Evolutionary conservation across 2,797 vertebrate species (phyloP), one percentile per base, ranked within the genome.

Genomic region (Myripristis murdjan): DNA sequence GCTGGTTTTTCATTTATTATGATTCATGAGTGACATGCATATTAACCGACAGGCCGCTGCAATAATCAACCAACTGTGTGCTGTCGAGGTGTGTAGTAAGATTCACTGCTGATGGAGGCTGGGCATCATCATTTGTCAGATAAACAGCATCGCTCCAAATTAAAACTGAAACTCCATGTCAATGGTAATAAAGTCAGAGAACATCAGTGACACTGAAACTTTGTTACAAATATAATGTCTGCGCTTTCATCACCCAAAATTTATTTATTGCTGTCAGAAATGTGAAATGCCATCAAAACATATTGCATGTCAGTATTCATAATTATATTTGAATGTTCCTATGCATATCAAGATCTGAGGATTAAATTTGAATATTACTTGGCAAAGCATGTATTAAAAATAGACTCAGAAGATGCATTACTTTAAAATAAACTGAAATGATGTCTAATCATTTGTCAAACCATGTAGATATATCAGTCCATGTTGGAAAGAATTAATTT

Each of bases 111-210:
- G 59, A 79, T 63, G 48, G 59, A 5, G 11, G 58, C 63, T 68
- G 79, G 82, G 87, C 73, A 86, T 86, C 75, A 84, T 76, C 73
- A 82, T 89, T 88, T 84, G 81, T 87, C 86, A 88, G 60, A 80
- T 87, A 73, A 87, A 88, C n/a, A n/a, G n/a, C 76, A 66, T 83
- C 41, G 37, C 67, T 3, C 62, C 43, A 64, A 89, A 85, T 84
- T 70, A 81, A 65, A 89, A 74, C 41, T 61, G 65, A 84, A 81
- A 73, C 24, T 58, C 67, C 10, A 44, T 9, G 64, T 73, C 41
- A 2, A 43, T 72, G 66, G 59, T 77, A 85, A 77, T 79, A 79
- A 76, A 63, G 22, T 46, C 28, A 2, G 7, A 52, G 71, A 56
- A 56, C 18, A 31, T 73, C 12, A 62, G 14, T n/a, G 54, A 53